Evolutionary conservation across 2,113 vertebrate genomes (phyloP), one percentile per base, ranked within the genome.

Genomic region (Tetrao urogallus): DNA sequence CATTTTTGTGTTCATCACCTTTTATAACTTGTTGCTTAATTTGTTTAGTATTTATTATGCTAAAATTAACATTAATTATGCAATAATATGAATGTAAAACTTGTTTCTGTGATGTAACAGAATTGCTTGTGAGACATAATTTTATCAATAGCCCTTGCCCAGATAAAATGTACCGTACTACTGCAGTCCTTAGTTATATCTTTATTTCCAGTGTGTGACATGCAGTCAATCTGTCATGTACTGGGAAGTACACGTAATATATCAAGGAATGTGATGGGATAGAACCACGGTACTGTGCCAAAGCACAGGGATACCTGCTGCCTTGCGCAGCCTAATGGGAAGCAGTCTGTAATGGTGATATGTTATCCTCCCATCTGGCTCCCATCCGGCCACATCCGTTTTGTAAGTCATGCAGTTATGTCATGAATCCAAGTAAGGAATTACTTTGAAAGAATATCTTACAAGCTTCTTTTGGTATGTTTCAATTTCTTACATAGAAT

Each of bases 71-170:
- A 32, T 13, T 30, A 18, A 52, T 24, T 48, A 25, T 56, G 4
- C 28, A 64, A 0, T 3, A 14, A 34, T 1, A 1, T 73, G 57
- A 25, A 65, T 40, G 20, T 58, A n/a, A 54, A 75, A 6, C 14
- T 82, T 54, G 8, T 43, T 50, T 36, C 17, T 45, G 15, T 75
- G 57, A 36, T 36, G 20, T 6, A 52, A n/a, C 0, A 14, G 40
- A 32, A 28, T 19, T 57, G 57, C 47, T 40, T 48, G 45, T 25
- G 32, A 11, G 1, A 21, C 20, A 30, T 10, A 6, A 10, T 19
- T 79, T 27, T 58, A 48, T 34, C 1, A 0, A 22, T 50, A 63
- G 50, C 52, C 15, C 36, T 2, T 42, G 28, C 18, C 16, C 24
- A 54, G 12, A 22, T 42, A 13, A 65, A 54, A 20, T 24, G 17